Percentiles rank a stretch among this genome's conserved stretches.
Conservation (phyloP, 2,113 vertebrate species). For the Callipepla californica region DNA sequence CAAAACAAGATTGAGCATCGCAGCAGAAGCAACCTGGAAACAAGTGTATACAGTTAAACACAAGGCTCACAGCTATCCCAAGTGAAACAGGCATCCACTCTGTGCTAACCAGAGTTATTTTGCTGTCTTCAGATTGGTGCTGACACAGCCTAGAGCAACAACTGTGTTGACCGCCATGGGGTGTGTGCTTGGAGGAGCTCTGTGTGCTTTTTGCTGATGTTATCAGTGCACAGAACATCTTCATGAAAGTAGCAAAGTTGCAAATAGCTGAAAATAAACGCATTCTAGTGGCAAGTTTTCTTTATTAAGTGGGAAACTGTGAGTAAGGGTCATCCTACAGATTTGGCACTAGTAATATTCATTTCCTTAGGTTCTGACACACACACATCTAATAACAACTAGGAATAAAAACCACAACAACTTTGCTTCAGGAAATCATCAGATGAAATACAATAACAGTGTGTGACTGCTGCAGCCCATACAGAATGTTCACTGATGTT, state of each 20-base stretch:
- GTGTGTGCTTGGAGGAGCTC: background rate
- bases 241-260: background rate
- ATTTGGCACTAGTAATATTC: background rate
- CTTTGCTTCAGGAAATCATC: slow-evolving; percentile 37
- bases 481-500: background rate
- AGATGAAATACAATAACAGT: background rate
- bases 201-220: background rate
- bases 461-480: background rate
- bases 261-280: background rate
- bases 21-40: background rate
- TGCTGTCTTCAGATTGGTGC: background rate
- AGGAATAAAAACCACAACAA: background rate
- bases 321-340: background rate
- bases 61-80: background rate
- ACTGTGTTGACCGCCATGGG: fast-evolving
- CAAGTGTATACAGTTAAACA: background rate
- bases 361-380: background rate
- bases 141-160: background rate
- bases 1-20: background rate
- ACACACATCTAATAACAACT: background rate
- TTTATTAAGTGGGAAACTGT: background rate
- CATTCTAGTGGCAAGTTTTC: background rate
- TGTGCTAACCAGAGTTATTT: background rate
- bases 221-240: background rate
- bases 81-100: background rate